Percentiles rank a stretch among this genome's conserved stretches.
These are phyloP conservation scores for Himalopsyche tibetana DNA, from an alignment of 2,888 invertebrate genomes.

Conservation along the genomic window DNA sequence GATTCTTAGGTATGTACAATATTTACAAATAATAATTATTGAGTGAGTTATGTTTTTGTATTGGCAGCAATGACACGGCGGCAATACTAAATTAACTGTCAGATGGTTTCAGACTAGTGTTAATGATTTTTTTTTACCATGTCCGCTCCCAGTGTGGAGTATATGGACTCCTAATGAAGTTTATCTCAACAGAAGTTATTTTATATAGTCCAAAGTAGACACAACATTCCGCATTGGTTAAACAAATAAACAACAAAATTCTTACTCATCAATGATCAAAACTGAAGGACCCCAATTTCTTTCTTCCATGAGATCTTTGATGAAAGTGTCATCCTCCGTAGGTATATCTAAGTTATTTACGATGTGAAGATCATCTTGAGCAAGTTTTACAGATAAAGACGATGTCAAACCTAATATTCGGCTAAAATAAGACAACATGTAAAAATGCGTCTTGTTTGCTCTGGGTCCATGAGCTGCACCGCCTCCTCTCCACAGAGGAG, in stretches of 20 bases:
- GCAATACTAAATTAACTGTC: too few species aligned
- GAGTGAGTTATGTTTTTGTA: too few species aligned
- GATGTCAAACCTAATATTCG: constrained; percentile 89
- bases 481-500: constrained; percentile 91
- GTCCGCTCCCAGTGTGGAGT: too few species aligned
- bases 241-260: constrained; percentile 63
- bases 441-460: constrained; percentile 93
- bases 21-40: too few species aligned
- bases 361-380: constrained; percentile 96
- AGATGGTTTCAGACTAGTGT: too few species aligned
- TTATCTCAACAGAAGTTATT: too few species aligned
- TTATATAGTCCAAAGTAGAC: too few species aligned
- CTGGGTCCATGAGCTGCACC: constrained; percentile 94
- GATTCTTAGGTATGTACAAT: too few species aligned
- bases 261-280: constrained; percentile 93
- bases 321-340: constrained; percentile 85
- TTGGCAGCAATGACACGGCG: too few species aligned
- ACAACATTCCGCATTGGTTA: too few species aligned
- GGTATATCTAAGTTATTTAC: constrained; percentile 92
- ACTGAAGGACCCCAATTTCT: constrained; percentile 98
- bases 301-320: constrained; percentile 87
- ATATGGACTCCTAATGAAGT: too few species aligned
- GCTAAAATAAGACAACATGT: constrained; percentile 90
- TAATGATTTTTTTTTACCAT: too few species aligned
- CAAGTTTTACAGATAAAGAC: constrained; percentile 92